Conservation (phyloP, 2,797 vertebrate species). For the Ctenochaetus hawaiiensis region DNA sequence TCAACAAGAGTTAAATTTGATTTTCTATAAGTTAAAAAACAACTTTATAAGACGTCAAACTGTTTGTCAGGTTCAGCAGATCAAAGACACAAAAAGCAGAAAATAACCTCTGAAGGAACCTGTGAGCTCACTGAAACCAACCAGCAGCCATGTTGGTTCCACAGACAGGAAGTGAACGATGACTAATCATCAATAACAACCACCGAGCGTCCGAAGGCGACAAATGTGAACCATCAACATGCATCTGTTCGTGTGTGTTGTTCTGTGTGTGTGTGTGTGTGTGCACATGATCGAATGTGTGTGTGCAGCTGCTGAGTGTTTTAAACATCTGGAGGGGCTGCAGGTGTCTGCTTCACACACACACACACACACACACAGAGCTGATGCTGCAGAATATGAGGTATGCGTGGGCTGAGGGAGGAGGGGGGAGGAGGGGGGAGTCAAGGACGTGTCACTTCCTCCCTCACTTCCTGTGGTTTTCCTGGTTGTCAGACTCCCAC, state of each 20-base stretch:
- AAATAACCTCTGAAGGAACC: too few relatives aligned
- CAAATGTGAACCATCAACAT: fast-evolving
- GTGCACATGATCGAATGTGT: background rate
- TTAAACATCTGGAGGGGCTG: conserved; percentile 1
- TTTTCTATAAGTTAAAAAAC: too few relatives aligned
- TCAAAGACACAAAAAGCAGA: too few relatives aligned
- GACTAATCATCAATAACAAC: conserved; percentile 14
- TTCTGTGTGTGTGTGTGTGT: too few relatives aligned
- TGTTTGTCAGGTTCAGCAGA: too few relatives aligned
- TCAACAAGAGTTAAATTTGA: too few relatives aligned
- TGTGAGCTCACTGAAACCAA: conserved; percentile 6
- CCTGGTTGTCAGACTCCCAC: conserved; percentile 66
- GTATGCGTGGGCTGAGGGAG: conserved; percentile 41
- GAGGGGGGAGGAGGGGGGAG: background rate
- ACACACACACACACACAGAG: conserved; percentile 16
- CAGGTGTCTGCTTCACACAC: background rate
- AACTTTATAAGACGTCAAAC: too few relatives aligned
- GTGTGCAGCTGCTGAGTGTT: background rate
- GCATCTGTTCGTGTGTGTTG: too few relatives aligned
- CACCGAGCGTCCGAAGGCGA: background rate
- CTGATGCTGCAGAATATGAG: conserved; percentile 38
- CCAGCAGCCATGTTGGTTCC: conserved; percentile 10
- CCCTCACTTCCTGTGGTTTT: conserved; percentile 78
- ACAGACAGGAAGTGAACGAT: conserved; percentile 37
- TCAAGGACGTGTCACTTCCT: conserved; percentile 72